Evolutionary conservation across 2,888 invertebrate genomes (phyloP), one percentile per base, ranked within the genome.

Genomic region (Tholera decimalis): DNA sequence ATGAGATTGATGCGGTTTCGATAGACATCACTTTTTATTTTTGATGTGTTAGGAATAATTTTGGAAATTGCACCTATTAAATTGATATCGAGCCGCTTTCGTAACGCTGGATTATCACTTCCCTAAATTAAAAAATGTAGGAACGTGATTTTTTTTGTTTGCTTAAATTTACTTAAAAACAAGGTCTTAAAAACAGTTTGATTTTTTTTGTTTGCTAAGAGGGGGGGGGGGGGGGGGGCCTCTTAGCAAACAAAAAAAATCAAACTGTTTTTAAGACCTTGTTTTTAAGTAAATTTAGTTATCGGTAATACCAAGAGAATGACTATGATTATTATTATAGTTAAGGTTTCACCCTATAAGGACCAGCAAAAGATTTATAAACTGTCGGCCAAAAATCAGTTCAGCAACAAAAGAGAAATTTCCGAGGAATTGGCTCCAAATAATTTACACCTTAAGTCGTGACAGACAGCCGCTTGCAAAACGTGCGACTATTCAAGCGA

Each of bases 1-100:
- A 88, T 88, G 86, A 88, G 87, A 88, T 88, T 79, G 86, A 84
- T 88, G 87, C 81, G 87, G 85, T 84, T 86, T 83, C 73, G 66
- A 84, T 83, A 44, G 55, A 65, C 57, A 56, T 39, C 78, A 78
- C 86, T 86, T 82, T 82, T 84, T 84, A 82, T 83, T 83, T 79
- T 67, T 56, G 64, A 56, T 49, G 57, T 77, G 78, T 72, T 75
- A 63, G 7, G 43, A 35, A 66, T 73, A 47, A 76, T 80, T 82
- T 75, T 50, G 35, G 8, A 79, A 79, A 79, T 67, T 75, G 59
- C 72, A 66, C 49, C 56, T 75, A 67, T 77, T 73, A 70, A 57
- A 63, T 69, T 62, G 53, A 22, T 74, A 57, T 67, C 24, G 49
- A 56, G 15, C n/a, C 22, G 7, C 35, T 47, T 62, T 65, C 37